Evolutionary conservation across 2,888 invertebrate genomes (phyloP).

Genomic region (Marronus borbonicus): DNA sequence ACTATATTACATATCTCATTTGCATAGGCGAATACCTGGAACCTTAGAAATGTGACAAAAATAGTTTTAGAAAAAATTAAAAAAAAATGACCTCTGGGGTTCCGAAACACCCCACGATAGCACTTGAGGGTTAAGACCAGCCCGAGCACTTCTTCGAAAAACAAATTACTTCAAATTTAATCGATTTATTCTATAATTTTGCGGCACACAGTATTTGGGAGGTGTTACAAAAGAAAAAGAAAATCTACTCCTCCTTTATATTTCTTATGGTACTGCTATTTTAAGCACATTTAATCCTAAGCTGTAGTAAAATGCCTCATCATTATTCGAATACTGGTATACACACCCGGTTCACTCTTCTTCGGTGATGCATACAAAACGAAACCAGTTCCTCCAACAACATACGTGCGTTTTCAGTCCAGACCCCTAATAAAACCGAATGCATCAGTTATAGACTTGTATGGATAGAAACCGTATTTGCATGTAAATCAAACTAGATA

Average conservation of each 20-base stretch:
- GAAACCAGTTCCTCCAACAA: constrained; percentile 32
- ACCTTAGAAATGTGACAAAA: no score
- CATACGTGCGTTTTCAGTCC: constrained; percentile 14
- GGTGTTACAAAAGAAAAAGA: not conserved
- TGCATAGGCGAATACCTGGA: no score
- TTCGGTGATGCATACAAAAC: constrained; percentile 20
- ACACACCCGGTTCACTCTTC: constrained; percentile 14
- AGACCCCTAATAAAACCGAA: constrained; percentile 32
- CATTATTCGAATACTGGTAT: constrained; percentile 17
- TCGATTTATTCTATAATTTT: no score
- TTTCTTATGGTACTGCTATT: no score
- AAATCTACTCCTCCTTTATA: not conserved
- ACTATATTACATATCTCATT: no score
- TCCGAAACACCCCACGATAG: no score
- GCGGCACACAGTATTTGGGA: no score
- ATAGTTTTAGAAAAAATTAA: no score
- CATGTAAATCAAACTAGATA: constrained; percentile 42
- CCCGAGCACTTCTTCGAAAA: no score
- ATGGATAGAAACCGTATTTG: constrained; percentile 10
- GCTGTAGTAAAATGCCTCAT: not conserved
- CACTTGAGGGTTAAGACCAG: no score
- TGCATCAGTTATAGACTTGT: constrained; percentile 1
- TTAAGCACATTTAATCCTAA: not conserved
- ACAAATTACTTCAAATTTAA: no score
- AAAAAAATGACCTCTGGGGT: no score